Conservation (phyloP, 2,888 invertebrate species). For the Parnassius mnemosyne region DNA sequence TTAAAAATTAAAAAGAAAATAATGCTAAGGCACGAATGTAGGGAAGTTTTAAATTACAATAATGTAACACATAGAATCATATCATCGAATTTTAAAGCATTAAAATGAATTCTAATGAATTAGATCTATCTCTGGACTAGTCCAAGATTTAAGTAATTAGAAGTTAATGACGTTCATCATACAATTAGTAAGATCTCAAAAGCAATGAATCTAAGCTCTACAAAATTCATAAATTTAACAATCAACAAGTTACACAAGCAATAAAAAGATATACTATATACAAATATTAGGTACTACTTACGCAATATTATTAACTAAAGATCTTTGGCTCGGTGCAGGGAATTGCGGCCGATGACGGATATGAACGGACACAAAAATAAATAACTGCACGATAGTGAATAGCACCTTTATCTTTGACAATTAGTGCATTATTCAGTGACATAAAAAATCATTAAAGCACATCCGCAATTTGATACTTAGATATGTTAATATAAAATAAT, state of each 20-base stretch:
- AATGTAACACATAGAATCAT: too few species aligned
- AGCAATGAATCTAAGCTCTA: background rate
- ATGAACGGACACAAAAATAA: background rate
- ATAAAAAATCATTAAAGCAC: too few species aligned
- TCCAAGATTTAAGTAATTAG: background rate
- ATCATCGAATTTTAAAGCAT: too few species aligned
- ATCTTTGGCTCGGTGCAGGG: conserved; percentile 37
- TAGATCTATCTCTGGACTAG: background rate
- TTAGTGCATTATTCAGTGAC: background rate
- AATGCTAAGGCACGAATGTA: too few species aligned
- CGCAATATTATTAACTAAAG: conserved; percentile 27
- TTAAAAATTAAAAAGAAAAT: too few species aligned
- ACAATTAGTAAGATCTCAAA: background rate
- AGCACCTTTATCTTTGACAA: background rate
- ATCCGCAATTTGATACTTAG: too few species aligned
- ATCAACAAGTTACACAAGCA: background rate
- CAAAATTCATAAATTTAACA: conserved; percentile 1
- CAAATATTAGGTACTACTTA: conserved; percentile 21
- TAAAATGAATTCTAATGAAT: too few species aligned
- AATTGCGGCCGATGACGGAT: conserved; percentile 15
- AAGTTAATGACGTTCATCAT: background rate
- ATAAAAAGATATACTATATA: conserved; percentile 3
- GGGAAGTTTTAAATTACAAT: too few species aligned
- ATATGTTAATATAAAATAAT: too few species aligned
- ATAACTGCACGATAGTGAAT: too few species aligned